Evolutionary conservation across 2,888 invertebrate genomes (phyloP).

Genomic region (Scaptomyza flava): DNA sequence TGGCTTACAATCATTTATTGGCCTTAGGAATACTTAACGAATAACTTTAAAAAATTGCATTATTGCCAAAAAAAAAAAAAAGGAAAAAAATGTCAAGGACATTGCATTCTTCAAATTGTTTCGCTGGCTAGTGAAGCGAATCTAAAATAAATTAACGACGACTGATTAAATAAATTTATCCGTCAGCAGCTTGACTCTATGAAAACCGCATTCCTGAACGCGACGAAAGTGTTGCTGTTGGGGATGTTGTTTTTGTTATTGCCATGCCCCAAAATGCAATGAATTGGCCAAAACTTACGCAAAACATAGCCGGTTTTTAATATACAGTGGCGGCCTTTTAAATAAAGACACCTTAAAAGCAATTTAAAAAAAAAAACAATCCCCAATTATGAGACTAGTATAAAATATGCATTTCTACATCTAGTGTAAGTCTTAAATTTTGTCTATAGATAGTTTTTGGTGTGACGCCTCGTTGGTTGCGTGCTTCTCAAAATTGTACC

Average conservation of each 20-base stretch:
- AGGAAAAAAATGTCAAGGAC: neutral
- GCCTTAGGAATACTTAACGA: no score
- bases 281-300: neutral
- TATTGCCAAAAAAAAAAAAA: no score
- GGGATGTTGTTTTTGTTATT: neutral
- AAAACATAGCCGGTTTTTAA: neutral
- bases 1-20: no score
- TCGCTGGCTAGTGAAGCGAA: neutral
- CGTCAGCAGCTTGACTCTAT: neutral
- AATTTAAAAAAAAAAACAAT: no score
- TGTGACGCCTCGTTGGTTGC: conserved; percentile 1
- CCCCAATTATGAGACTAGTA: no score
- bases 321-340: no score
- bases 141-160: neutral
- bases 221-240: neutral
- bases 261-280: neutral
- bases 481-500: neutral
- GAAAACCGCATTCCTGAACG: conserved; percentile 5
- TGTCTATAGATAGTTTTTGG: conserved; percentile 30
- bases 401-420: neutral
- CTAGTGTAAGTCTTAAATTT: conserved; percentile 3
- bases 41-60: no score
- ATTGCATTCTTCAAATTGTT: neutral
- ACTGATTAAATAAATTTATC: neutral
- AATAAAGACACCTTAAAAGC: no score